Conservation (phyloP, 2,888 invertebrate species). For the Trisateles emortualis region DNA sequence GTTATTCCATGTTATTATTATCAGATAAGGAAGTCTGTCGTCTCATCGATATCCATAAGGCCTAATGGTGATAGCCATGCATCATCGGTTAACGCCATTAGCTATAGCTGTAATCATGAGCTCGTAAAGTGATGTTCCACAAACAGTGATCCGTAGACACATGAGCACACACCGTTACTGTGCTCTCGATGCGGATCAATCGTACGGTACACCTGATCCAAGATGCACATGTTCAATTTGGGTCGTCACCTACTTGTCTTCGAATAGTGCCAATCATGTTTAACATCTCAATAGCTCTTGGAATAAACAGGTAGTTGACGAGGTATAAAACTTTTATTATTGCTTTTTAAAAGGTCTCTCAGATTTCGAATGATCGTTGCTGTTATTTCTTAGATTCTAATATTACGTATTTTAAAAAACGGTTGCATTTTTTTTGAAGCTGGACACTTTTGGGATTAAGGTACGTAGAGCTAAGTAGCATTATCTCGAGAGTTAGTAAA, state of each 20-base stretch:
- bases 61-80: slow-evolving; percentile 7
- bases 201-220: slow-evolving; percentile 70
- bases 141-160: slow-evolving; percentile 50
- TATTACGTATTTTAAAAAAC: too few species aligned
- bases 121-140: slow-evolving; percentile 50
- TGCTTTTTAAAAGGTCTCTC: too few species aligned
- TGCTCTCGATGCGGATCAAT: slow-evolving; percentile 70
- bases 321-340: too few species aligned
- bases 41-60: not conserved
- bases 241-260: slow-evolving; percentile 51
- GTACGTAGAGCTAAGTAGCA: too few species aligned
- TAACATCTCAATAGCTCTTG: slow-evolving; percentile 18
- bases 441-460: too few species aligned
- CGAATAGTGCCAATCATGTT: slow-evolving; percentile 32
- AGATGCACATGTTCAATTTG: slow-evolving; percentile 64
- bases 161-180: slow-evolving; percentile 65
- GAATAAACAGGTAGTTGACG: not conserved
- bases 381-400: too few species aligned
- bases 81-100: slow-evolving; percentile 18
- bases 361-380: too few species aligned
- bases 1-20: not conserved
- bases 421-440: too few species aligned
- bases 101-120: slow-evolving; percentile 23
- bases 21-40: not conserved
- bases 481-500: too few species aligned